Percentiles rank a stretch among this genome's conserved stretches.
Evolutionary conservation across 2,888 invertebrate genomes (phyloP).

Genomic region (Pseudeuparius sepicola): DNA sequence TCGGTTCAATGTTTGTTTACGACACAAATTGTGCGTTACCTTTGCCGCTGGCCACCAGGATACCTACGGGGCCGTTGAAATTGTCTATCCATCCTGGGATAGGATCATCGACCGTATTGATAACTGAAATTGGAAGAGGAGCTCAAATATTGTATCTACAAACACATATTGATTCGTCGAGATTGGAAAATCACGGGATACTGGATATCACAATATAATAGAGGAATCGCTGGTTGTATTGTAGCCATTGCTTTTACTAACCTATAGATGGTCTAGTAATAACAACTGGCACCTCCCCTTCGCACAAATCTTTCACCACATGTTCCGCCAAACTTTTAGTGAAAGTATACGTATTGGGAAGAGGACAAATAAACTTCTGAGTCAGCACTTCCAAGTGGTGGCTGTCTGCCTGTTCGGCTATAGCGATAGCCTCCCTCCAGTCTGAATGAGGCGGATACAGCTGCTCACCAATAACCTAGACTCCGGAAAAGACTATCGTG

Average conservation of each 20-base stretch:
- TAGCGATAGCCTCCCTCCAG: slow-evolving; percentile 56
- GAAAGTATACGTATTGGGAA: slow-evolving; percentile 88
- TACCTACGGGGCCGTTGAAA: slow-evolving; percentile 78
- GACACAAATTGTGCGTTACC: too few relatives aligned
- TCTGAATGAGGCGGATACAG: slow-evolving; percentile 60
- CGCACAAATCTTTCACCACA: slow-evolving; percentile 52
- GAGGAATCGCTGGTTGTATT: too few relatives aligned
- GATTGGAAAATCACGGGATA: too few relatives aligned
- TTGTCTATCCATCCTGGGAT: slow-evolving; percentile 69
- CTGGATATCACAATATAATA: slow-evolving; percentile 2
- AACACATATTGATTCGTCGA: too few relatives aligned
- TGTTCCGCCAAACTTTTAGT: slow-evolving; percentile 83
- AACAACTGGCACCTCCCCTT: slow-evolving; percentile 56
- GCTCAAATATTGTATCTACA: not conserved
- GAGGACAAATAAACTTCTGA: slow-evolving; percentile 48
- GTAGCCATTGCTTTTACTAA: too few relatives aligned
- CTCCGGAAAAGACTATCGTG: not conserved
- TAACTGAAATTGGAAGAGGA: slow-evolving; percentile 20
- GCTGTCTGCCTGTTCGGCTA: slow-evolving; percentile 53
- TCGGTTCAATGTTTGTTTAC: too few relatives aligned
- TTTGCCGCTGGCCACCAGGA: slow-evolving; percentile 47
- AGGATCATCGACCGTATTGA: slow-evolving; percentile 22
- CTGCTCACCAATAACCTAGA: slow-evolving; percentile 57
- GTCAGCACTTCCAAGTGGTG: slow-evolving; percentile 47
- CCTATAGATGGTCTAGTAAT: slow-evolving; percentile 87